Evolutionary conservation across 2,113 vertebrate species (phyloP).

Genomic region (Leptocoma aspasia): DNA sequence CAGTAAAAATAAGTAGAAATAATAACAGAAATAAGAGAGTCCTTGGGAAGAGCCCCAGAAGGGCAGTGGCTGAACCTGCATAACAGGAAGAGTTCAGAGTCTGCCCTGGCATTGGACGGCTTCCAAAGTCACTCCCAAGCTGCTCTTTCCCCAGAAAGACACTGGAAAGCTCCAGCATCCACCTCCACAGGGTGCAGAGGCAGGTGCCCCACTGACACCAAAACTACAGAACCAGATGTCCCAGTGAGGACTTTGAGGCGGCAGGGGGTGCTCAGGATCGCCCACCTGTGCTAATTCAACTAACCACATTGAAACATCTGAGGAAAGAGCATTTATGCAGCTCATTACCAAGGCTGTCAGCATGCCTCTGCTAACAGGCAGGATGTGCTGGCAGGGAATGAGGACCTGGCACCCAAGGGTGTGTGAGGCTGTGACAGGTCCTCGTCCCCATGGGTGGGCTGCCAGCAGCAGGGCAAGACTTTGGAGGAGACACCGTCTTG

Average conservation of each 20-base stretch:
- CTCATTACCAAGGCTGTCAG: background rate
- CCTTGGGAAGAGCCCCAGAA: background rate
- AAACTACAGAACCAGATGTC: background rate
- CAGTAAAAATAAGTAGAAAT: background rate
- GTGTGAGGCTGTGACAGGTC: background rate
- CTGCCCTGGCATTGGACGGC: rapidly evolving
- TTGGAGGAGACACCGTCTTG: background rate
- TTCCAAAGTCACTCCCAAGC: background rate
- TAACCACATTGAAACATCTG: background rate
- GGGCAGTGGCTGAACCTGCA: background rate
- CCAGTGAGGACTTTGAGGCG: rapidly evolving
- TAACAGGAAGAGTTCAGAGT: background rate
- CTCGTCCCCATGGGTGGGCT: rapidly evolving
- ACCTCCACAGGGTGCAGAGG: background rate
- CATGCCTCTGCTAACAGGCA: rapidly evolving
- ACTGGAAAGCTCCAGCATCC: background rate
- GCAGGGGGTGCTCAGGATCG: background rate
- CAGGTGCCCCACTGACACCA: background rate
- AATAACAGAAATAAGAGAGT: background rate
- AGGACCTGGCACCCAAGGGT: background rate
- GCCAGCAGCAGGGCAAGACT: background rate
- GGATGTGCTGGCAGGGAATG: background rate
- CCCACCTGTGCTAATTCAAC: background rate
- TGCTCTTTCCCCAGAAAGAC: background rate
- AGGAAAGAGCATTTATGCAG: background rate